Conservation (phyloP, 2,113 vertebrate species). For the Conger conger region DNA sequence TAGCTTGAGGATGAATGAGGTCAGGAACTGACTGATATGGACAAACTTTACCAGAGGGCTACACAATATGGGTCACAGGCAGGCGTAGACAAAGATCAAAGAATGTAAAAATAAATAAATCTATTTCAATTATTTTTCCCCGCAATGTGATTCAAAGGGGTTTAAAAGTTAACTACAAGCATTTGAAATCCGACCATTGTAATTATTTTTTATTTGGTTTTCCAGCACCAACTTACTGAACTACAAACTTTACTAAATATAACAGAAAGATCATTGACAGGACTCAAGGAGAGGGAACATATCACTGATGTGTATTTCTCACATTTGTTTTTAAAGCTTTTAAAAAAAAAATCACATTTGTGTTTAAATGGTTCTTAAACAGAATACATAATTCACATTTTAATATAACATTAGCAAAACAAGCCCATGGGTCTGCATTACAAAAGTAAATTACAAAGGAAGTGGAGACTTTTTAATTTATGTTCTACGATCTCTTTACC, state of each 20-base stretch:
- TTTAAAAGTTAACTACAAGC: not conserved
- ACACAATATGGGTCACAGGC: not conserved
- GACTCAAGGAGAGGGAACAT: not conserved
- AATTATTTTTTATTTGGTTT: not conserved
- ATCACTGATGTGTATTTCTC: not conserved
- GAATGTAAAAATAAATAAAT: not conserved
- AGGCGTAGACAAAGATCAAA: not conserved
- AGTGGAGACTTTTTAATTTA: no score
- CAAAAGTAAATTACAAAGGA: not conserved
- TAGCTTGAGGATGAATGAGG: slow-evolving; percentile 9
- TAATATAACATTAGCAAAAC: not conserved
- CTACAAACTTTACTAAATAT: not conserved
- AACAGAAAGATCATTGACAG: not conserved
- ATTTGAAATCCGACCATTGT: no score
- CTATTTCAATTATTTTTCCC: no score
- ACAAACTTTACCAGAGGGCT: not conserved
- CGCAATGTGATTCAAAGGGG: not conserved
- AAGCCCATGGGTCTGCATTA: not conserved
- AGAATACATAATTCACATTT: not conserved
- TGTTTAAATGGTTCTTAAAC: not conserved
- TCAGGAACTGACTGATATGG: not conserved
- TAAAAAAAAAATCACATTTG: no score
- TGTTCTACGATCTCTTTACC: no score
- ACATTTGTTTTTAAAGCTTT: not conserved
- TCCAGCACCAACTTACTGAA: not conserved